Base-by-base conservation (phyloP, 1,140 invertebrate genomes). In the Cydia strobilella region DNA sequence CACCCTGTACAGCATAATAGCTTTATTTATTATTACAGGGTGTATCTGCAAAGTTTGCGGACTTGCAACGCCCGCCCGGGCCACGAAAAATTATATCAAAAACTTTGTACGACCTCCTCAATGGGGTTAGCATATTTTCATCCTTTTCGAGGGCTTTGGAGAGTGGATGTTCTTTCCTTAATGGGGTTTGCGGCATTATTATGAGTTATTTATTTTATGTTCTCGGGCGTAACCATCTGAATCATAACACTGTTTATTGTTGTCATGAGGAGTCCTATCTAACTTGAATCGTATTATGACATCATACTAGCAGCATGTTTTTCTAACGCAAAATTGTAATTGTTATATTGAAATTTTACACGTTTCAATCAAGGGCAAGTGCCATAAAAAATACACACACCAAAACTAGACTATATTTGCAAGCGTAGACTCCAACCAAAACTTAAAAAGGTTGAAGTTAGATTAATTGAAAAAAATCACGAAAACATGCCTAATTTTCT, bases 11-110 rank as follows among this genome's bases (percentile, higher is more conserved):
- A 65, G 1, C 6, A 65, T 65, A 65, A 65, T 65, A 65, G 63
- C 63, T 65, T 65, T 65, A 65, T 65, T 65, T 65, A 65, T 65
- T 65, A 65, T 31, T 31, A 65, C 27, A 18, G 63, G 25, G 27
- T 31, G 27, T 65, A 65, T 65, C 63, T 27, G 63, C 23, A 65
- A 65, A 65, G 63, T 65, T 65, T 35, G 63, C 25, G 63, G 27
- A 35, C 63, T 65, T 31, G 27, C 27, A 59, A 20, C 18, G 18
- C 54, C 54, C 54, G 54, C 15, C 35, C 35, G 35, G 35, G 54
- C 54, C 54, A 20, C 54, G 54, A 59, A 59, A 59, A 59, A 65
- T 65, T 31, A 65, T 65, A 65, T 65, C 25, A 65, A 31, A 65
- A 65, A 65, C 63, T 65, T 65, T 31, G 15, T 31, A 63, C 63